Conservation (phyloP, 1,140 invertebrate genomes). For the Drosophila simulans region DNA sequence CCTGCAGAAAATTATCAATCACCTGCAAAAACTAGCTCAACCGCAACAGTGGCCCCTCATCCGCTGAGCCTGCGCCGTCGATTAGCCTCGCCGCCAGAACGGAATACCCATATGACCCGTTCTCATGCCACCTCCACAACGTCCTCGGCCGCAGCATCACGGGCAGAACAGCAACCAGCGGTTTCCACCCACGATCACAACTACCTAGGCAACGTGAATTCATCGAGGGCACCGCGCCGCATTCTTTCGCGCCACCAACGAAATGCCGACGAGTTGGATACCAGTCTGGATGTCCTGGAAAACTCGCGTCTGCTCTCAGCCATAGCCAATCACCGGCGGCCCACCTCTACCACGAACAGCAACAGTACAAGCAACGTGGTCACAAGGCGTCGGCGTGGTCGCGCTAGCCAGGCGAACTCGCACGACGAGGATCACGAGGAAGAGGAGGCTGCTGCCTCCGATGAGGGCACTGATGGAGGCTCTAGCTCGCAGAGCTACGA, state of each 20-base stretch:
- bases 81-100: constrained; percentile 37
- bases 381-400: constrained; percentile 64
- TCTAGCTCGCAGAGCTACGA: constrained; percentile 61
- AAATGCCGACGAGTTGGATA: constrained; percentile 80
- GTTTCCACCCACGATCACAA: constrained; percentile 77
- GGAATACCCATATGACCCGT: constrained; percentile 75
- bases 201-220: constrained; percentile 66
- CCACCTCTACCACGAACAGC: constrained; percentile 68
- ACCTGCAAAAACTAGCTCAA: constrained; percentile 44
- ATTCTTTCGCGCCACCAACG: constrained; percentile 81
- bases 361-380: constrained; percentile 34
- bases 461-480: constrained; percentile 76
- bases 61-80: constrained; percentile 61
- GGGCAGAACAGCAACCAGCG: constrained; percentile 19
- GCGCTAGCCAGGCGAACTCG: constrained; percentile 68
- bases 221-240: constrained; percentile 60
- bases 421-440: constrained; percentile 59
- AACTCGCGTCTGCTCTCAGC: constrained; percentile 49
- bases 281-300: constrained; percentile 74
- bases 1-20: constrained; percentile 47
- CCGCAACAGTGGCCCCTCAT: constrained; percentile 52
- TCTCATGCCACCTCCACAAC: constrained; percentile 77
- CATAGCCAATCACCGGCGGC: constrained; percentile 64
- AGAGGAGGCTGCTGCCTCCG: constrained; percentile 65
- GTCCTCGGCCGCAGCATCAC: constrained; percentile 30